Conservation (phyloP, 2,888 invertebrate species). For the Copidosoma aretas region DNA sequence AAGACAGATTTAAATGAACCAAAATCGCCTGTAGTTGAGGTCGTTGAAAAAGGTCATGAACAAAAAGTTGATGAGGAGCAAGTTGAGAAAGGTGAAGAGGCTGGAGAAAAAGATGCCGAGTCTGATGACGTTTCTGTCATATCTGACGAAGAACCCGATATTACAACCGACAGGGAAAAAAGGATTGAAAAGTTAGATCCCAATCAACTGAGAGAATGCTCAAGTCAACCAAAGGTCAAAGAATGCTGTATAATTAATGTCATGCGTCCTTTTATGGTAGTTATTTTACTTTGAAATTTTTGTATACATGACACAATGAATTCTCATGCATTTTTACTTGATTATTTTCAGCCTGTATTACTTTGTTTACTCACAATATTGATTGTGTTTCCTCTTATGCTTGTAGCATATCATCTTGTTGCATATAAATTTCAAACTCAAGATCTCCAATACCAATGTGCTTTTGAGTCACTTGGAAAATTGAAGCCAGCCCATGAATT, state of each 20-base stretch:
- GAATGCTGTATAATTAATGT: no score
- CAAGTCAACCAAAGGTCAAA: background rate
- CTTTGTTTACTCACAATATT: no score
- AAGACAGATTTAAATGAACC: background rate
- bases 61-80: background rate
- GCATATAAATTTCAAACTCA: no score
- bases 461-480: background rate
- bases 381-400: no score
- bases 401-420: no score
- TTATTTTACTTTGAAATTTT: no score
- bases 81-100: slow-evolving; percentile 25
- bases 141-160: slow-evolving; percentile 41
- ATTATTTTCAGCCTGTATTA: no score
- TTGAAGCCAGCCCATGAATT: background rate
- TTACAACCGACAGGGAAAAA: slow-evolving; percentile 3
- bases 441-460: background rate
- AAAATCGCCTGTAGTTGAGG: slow-evolving; percentile 5
- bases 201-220: slow-evolving; percentile 15
- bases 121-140: slow-evolving; percentile 41
- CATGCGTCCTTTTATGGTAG: no score
- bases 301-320: no score
- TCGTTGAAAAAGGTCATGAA: slow-evolving; percentile 19
- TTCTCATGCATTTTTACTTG: no score
- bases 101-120: slow-evolving; percentile 32
- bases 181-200: slow-evolving; percentile 27